Evolutionary conservation across 1,140 invertebrate species (phyloP).

Genomic region (Atta texana): DNA sequence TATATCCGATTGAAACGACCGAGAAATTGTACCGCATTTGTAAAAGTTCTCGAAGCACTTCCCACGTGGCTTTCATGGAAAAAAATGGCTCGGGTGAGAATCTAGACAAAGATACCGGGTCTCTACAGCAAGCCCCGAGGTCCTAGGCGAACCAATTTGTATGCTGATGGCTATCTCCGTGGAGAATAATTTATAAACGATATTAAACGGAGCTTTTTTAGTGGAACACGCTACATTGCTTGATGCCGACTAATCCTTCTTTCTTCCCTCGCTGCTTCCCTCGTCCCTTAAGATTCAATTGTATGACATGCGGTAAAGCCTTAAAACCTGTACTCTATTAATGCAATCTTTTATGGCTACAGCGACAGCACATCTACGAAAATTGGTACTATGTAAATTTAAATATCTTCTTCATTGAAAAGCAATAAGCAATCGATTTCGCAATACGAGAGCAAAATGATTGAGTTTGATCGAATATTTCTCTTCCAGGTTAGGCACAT

Average conservation of each 20-base stretch:
- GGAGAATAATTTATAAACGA: conserved; percentile 81
- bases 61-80: conserved; percentile 30
- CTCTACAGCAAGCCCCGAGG: conserved; percentile 42
- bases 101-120: conserved; percentile 61
- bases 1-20: neutral
- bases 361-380: conserved; percentile 42
- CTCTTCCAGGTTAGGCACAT: neutral
- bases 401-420: conserved; percentile 14
- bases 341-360: conserved; percentile 18
- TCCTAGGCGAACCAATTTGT: conserved; percentile 77
- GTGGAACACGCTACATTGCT: conserved; percentile 70
- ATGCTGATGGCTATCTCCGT: conserved; percentile 79
- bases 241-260: conserved; percentile 69
- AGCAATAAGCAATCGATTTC: conserved; percentile 54
- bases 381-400: conserved; percentile 51
- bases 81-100: conserved; percentile 55
- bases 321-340: conserved; percentile 44
- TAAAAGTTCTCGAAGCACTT: conserved; percentile 7
- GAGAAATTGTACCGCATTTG: neutral
- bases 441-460: conserved; percentile 12
- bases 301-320: neutral
- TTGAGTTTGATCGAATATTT: conserved; percentile 39
- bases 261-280: conserved; percentile 14
- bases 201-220: conserved; percentile 78
- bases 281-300: neutral